These are phyloP conservation scores for Notechis scutatus DNA, from an alignment of 2,113 vertebrate species.

Conservation along the genomic window DNA sequence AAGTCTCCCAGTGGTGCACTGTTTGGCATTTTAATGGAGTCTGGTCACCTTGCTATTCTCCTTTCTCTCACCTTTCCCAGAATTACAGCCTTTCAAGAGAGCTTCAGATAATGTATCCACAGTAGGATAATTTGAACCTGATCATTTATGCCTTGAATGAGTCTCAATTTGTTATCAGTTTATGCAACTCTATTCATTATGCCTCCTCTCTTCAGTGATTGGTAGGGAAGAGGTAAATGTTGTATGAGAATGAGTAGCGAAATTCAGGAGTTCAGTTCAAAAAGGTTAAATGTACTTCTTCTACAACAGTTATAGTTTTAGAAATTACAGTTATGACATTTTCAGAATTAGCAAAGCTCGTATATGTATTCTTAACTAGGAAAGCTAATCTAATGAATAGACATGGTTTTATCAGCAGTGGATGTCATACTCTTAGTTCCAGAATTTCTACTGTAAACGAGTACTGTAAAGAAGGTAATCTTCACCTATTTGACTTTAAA, in stretches of 20 bases:
- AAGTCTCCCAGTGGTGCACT: not conserved
- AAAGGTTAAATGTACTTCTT: not conserved
- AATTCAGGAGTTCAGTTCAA: not conserved
- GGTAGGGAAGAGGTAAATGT: not conserved
- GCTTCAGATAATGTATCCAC: not conserved
- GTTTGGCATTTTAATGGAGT: not conserved
- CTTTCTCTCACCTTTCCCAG: not conserved
- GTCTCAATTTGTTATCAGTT: not conserved
- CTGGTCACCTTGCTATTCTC: not conserved
- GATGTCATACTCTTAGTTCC: not conserved
- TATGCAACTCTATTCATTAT: not conserved
- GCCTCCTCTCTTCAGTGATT: not conserved
- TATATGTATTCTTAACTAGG: not conserved
- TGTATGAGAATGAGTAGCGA: not conserved
- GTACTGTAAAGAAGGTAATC: not conserved
- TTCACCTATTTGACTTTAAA: not conserved
- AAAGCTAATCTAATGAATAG: not conserved
- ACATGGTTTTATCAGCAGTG: not conserved
- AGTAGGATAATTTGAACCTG: not conserved
- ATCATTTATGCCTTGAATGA: not conserved
- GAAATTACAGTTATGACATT: not conserved
- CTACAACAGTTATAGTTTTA: not conserved
- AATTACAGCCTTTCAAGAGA: not conserved
- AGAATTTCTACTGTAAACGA: not conserved
- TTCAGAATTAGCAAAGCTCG: not conserved